Conservation (phyloP, 2,888 invertebrate species). For the Oligia latruncula region DNA sequence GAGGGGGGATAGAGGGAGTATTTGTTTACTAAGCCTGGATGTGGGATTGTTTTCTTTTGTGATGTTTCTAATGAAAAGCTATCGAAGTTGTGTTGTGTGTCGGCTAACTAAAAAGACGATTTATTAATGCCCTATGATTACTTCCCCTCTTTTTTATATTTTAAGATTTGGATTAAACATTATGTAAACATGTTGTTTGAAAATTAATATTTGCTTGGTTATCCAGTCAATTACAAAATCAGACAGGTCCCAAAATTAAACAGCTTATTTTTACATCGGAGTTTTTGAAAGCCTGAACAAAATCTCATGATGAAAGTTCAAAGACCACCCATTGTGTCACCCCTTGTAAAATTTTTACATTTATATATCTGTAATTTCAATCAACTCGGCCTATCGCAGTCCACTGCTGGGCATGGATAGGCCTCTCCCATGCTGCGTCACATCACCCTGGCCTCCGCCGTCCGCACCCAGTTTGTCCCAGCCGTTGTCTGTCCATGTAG, state of each 20-base stretch:
- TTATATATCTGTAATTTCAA: neutral
- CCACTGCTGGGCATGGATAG: no score
- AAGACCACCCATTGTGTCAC: neutral
- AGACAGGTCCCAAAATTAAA: neutral
- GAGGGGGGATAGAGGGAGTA: constrained; percentile 4
- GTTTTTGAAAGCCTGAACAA: neutral
- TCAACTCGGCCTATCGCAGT: no score
- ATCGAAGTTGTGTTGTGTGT: neutral
- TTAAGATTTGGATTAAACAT: neutral
- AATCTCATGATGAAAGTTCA: neutral
- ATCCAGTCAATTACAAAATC: neutral
- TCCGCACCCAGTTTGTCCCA: no score
- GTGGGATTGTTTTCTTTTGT: constrained; percentile 9
- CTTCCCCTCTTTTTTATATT: neutral
- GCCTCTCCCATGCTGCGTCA: no score
- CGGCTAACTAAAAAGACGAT: neutral
- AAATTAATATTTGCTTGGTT: neutral
- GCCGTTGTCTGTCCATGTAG: no score
- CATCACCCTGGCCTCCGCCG: no score
- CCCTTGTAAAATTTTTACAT: neutral
- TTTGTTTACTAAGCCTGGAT: constrained; percentile 12
- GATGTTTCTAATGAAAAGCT: neutral
- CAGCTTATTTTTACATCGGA: neutral
- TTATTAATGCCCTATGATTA: neutral
- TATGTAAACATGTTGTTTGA: neutral